phyloP scores from a whole-genome alignment of 1,140 invertebrate species.

The Lepidurus couesii region DNA sequence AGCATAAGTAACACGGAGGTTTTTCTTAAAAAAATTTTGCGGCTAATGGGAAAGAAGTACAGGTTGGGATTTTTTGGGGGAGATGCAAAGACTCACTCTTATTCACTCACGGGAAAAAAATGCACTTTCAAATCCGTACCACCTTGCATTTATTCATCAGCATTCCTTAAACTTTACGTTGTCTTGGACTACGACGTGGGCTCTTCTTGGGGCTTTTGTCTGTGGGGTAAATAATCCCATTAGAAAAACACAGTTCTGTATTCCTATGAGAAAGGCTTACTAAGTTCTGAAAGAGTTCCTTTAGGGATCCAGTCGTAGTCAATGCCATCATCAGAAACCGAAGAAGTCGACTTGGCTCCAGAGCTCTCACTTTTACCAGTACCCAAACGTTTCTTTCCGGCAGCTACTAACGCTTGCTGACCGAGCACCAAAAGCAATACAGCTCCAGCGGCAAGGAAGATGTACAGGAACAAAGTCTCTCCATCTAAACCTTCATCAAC shows the following conservation, averaged over 20 bases:
- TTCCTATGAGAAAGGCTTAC: constrained; percentile 51
- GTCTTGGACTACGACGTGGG: constrained; percentile 34
- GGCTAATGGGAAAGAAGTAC: neutral
- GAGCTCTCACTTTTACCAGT: constrained; percentile 46
- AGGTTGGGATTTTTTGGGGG: neutral
- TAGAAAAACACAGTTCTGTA: constrained; percentile 3
- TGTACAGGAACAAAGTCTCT: constrained; percentile 96
- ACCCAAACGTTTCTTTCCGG: constrained; percentile 57
- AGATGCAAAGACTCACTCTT: neutral
- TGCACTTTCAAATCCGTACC: neutral
- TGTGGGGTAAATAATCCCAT: constrained; percentile 11
- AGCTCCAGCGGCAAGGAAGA: constrained; percentile 82
- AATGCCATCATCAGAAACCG: constrained; percentile 77
- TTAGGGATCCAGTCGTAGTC: constrained; percentile 98
- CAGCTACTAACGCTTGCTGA: constrained; percentile 75
- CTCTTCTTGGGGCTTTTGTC: constrained; percentile 36
- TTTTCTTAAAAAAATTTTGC: neutral
- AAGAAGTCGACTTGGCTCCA: constrained; percentile 67
- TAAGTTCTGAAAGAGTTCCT: constrained; percentile 72
- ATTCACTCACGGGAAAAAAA: constrained; percentile 25
- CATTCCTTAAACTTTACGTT: constrained; percentile 32
- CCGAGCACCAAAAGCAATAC: constrained; percentile 81
- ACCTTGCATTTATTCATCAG: constrained; percentile 23
- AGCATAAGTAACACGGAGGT: constrained; percentile 10
- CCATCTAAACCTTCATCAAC: constrained; percentile 94